A percentile compares a stretch with the other conserved stretches of the same genome.
Conservation (phyloP, 2,797 vertebrate species). For the Tamandua tetradactyla region DNA sequence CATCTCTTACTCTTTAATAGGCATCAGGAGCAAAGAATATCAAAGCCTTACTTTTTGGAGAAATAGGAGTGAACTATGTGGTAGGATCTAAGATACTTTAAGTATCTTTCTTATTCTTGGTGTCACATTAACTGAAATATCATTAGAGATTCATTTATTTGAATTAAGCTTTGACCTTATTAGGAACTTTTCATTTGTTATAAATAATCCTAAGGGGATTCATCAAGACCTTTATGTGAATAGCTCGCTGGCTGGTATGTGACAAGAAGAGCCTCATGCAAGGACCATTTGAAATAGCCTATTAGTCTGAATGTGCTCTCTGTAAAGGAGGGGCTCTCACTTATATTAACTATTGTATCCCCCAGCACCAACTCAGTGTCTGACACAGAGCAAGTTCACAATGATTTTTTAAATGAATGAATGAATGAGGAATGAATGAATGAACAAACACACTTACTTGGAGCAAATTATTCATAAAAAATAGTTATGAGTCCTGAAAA, state of each 20-base stretch:
- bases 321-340: not conserved
- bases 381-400: not conserved
- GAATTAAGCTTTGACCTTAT: conserved; percentile 28
- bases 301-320: not conserved
- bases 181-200: conserved; percentile 16
- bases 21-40: not conserved
- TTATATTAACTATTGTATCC: not conserved
- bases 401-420: not conserved
- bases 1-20: not conserved
- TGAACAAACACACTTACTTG: not conserved
- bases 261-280: not conserved
- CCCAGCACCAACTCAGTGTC: not conserved
- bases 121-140: not conserved
- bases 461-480: not conserved
- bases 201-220: conserved; percentile 50
- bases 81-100: conserved; percentile 4
- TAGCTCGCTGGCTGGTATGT: not conserved
- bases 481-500: not conserved
- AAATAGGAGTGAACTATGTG: not conserved
- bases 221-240: conserved; percentile 28
- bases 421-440: not conserved
- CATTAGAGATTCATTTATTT: conserved; percentile 47
- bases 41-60: not conserved
- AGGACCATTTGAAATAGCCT: not conserved
- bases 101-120: conserved; percentile 11